Evolutionary conservation across 2,797 vertebrate genomes (phyloP).

Genomic region (Microctenopoma stevenorrisi): DNA sequence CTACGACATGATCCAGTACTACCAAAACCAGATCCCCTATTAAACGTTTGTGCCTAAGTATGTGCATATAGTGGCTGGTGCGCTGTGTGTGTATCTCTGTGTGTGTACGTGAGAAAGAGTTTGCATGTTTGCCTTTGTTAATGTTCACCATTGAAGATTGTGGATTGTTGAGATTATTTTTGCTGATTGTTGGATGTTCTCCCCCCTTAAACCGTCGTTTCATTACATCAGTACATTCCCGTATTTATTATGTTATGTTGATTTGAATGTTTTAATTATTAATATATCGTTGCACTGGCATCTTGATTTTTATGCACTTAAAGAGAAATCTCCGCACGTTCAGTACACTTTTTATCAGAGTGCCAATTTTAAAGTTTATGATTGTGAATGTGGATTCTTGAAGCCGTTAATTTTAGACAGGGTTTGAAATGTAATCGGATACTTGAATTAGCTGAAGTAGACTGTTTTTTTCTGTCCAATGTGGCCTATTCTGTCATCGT

Average conservation of each 20-base stretch:
- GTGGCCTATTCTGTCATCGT: constrained; percentile 69
- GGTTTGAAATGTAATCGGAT: constrained; percentile 63
- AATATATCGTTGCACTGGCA: constrained; percentile 69
- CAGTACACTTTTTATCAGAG: constrained; percentile 44
- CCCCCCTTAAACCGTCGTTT: constrained; percentile 35
- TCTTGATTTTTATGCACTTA: constrained; percentile 71
- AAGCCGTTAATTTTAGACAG: constrained; percentile 52
- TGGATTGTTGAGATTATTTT: constrained; percentile 32
- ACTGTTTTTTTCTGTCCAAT: constrained; percentile 62
- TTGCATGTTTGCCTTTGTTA: constrained; percentile 45
- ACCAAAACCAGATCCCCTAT: constrained; percentile 98
- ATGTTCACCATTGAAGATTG: constrained; percentile 46
- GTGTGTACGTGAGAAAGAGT: constrained; percentile 11
- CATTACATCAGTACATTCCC: constrained; percentile 17
- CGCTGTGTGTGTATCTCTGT: constrained; percentile 24
- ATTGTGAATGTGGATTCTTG: constrained; percentile 62
- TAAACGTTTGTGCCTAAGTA: constrained; percentile 77
- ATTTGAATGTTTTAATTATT: constrained; percentile 41
- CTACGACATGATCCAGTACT: constrained; percentile 99
- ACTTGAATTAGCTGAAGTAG: constrained; percentile 63
- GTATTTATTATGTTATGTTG: constrained; percentile 70
- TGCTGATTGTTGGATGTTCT: constrained; percentile 54
- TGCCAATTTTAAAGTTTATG: constrained; percentile 62
- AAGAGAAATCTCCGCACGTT: constrained; percentile 68
- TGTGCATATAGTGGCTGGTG: constrained; percentile 54